Percentiles rank a stretch among this genome's conserved stretches.
phyloP scores from a whole-genome alignment of 2,888 invertebrate genomes.

The Ennomos fuscantarius region DNA sequence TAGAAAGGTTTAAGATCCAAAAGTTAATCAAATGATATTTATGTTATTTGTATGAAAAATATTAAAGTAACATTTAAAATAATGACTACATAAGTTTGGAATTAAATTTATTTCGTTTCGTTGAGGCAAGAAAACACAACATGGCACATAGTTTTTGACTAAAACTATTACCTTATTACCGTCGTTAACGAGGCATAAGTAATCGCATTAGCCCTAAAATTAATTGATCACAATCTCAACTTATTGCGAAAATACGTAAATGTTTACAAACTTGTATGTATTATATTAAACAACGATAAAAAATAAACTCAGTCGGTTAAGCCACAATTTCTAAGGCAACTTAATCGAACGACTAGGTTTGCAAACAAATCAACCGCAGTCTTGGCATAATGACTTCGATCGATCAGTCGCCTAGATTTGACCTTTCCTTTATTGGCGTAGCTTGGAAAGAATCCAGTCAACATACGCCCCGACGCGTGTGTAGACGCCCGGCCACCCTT shows the following conservation, averaged over 20 bases:
- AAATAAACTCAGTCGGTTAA: conserved; percentile 15
- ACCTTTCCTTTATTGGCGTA: conserved; percentile 76
- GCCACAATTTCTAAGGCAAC: conserved; percentile 2
- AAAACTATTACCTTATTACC: conserved; percentile 16
- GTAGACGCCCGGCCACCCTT: conserved; percentile 89
- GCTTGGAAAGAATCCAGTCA: conserved; percentile 87
- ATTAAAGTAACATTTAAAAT: conserved; percentile 14
- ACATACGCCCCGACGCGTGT: conserved; percentile 86
- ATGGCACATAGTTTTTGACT: conserved; percentile 50
- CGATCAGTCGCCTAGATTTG: not conserved
- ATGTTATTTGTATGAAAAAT: conserved; percentile 19
- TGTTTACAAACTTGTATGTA: not conserved
- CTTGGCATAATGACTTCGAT: not conserved
- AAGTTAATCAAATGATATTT: not conserved
- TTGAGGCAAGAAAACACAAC: conserved; percentile 42
- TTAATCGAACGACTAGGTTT: not conserved
- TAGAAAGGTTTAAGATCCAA: too few relatives aligned
- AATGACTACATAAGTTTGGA: conserved; percentile 28
- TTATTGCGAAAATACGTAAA: not conserved
- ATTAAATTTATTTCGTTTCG: conserved; percentile 13
- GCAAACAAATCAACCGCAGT: too few relatives aligned
- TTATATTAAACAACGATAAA: conserved; percentile 4
- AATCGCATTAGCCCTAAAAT: conserved; percentile 6
- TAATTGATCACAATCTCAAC: conserved; percentile 2
- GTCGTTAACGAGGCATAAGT: conserved; percentile 2